A percentile compares a stretch with the other conserved stretches of the same genome.
Evolutionary conservation across 2,113 vertebrate species (phyloP).

Genomic region (Axis porcinus): DNA sequence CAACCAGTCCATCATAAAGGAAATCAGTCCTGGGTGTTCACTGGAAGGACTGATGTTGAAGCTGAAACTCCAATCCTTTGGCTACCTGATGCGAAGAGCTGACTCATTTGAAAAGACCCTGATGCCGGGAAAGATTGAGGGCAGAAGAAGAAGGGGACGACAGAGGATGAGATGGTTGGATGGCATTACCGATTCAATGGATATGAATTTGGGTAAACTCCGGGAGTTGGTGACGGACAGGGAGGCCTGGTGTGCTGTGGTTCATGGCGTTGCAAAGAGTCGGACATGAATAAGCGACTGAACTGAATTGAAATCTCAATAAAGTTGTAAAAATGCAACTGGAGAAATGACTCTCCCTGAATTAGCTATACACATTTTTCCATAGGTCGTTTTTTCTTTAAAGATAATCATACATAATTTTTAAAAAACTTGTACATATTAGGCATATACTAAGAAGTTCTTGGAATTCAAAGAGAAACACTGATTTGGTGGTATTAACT

Average conservation of each 20-base stretch:
- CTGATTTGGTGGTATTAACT: background rate
- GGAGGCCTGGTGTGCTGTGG: background rate
- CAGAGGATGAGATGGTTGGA: background rate
- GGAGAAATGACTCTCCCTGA: background rate
- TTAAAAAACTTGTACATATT: background rate
- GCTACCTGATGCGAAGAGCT: background rate
- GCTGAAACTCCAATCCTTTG: background rate
- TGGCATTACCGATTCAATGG: background rate
- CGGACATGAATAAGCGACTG: background rate
- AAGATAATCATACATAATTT: background rate
- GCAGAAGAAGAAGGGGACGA: background rate
- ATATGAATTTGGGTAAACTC: background rate
- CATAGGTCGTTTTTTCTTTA: background rate
- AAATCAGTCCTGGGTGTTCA: background rate
- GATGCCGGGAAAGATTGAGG: background rate
- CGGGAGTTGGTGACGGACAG: background rate
- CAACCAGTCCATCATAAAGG: background rate
- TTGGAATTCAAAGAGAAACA: slow-evolving; percentile 9
- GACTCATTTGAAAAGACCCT: background rate
- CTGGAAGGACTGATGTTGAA: background rate
- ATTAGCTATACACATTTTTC: background rate
- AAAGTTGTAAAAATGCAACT: background rate
- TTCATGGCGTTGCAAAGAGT: background rate
- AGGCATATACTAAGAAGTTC: background rate
- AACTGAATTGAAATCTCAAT: background rate